A percentile compares a stretch with the other conserved stretches of the same genome.
Evolutionary conservation across 2,113 vertebrate species (phyloP).

Genomic region (Clarias macrocephalus): DNA sequence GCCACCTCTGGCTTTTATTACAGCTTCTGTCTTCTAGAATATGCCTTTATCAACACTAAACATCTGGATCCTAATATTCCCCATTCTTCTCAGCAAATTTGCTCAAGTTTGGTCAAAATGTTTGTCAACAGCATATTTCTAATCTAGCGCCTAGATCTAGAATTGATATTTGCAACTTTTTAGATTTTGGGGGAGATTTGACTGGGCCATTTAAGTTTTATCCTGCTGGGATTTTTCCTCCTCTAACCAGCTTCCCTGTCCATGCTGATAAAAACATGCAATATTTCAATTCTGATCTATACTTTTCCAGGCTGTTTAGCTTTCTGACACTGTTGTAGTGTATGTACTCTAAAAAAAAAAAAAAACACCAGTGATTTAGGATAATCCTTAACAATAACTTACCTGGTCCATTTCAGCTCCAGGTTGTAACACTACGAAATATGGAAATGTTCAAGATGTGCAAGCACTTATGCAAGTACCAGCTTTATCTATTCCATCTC

Average conservation of each 20-base stretch:
- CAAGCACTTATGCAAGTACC: neutral
- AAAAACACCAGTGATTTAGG: neutral
- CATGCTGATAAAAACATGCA: neutral
- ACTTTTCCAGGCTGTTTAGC: neutral
- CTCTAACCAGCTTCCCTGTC: too few relatives aligned
- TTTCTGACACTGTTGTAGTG: neutral
- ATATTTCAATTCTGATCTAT: neutral
- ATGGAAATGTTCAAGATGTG: neutral
- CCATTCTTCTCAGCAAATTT: neutral
- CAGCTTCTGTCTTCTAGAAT: neutral
- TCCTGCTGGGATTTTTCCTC: too few relatives aligned
- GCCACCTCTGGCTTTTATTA: neutral
- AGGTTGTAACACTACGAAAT: neutral
- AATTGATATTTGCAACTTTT: too few relatives aligned
- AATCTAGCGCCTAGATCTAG: neutral
- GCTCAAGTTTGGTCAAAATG: neutral
- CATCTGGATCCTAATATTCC: neutral
- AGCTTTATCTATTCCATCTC: neutral
- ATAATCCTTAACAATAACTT: too few relatives aligned
- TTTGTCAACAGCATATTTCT: neutral
- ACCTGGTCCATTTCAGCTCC: neutral
- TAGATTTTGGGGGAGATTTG: too few relatives aligned
- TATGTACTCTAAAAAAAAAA: neutral
- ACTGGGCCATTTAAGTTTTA: neutral
- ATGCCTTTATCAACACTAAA: neutral